Base-by-base conservation (phyloP, 2,113 vertebrate genomes). In the Poeciliopsis retropinna region DNA sequence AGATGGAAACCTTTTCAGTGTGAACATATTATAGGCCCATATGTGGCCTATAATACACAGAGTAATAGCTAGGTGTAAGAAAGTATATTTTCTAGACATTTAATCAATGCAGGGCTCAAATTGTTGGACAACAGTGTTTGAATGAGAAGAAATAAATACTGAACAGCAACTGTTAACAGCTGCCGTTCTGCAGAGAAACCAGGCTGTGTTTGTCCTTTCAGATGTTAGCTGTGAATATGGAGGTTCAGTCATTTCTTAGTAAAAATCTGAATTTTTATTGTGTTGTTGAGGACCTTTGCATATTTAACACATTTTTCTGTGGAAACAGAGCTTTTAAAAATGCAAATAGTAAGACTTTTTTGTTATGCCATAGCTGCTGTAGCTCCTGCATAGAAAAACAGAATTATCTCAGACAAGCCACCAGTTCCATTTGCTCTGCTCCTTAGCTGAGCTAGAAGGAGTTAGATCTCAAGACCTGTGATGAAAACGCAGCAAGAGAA, bases 1-100 rank as follows among this genome's bases (percentile, higher is more conserved):
- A 86, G 73, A 79, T 75, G 57, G 72, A 74, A 71, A 39, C 78
- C 76, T 86, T 70, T 66, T 64, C 4, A 37, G 65, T 72, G 72
- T 67, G 66, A 80, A 79, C 62, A 78, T 75, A 41, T 75, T 72
- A n/a, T n/a, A n/a, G 34, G 73, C 78, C 51, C 39, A 64, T 70
- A 70, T 51, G 34, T 72, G 29, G 3, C 54, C n/a, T 72, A 74
- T 80, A 27, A 75, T 65, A 31, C 68, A 71, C 60, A 77, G 61
- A 19, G 64, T 32, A 51, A 14, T 29, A 31, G 44, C 28, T 70
- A 5, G 7, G 3, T 28, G 37, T 19, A 34, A 64, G 11, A 34
- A 3, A 44, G 44, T 10, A 9, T 30, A 47, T 47, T 19, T 67
- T 5, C 13, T 41, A 29, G 17, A n/a, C n/a, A 27, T 28, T 27